Percentiles rank a stretch among this genome's conserved stretches.
phyloP scores from a whole-genome alignment of 37 sponge, comb jelly and placozoan species.

The Bolinopsis microptera region DNA sequence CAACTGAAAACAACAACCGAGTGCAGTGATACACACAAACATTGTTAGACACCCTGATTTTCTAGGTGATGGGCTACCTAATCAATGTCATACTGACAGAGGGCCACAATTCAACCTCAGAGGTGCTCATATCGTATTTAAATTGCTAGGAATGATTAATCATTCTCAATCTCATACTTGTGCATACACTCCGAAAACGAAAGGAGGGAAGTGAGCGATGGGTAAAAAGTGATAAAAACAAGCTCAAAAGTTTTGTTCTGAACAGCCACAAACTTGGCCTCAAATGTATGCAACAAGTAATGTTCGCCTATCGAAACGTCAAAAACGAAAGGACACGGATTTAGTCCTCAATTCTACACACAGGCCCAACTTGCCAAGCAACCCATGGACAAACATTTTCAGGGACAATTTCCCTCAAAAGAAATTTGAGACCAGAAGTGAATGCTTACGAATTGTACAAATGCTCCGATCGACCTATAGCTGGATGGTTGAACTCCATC shows the following conservation, averaged over 20 bases:
- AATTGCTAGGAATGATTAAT: background rate
- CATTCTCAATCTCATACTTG: background rate
- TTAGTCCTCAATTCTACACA: background rate
- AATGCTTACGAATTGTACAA: background rate
- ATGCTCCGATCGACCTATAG: background rate
- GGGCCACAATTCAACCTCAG: background rate
- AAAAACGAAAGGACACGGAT: background rate
- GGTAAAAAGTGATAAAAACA: background rate
- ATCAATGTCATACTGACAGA: background rate
- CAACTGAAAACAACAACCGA: background rate
- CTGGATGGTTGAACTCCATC: background rate
- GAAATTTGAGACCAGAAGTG: background rate
- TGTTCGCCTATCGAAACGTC: too few relatives aligned
- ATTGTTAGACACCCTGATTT: background rate
- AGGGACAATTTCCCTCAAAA: background rate
- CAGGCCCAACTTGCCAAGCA: background rate
- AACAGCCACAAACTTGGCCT: background rate
- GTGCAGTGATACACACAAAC: background rate
- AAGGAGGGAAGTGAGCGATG: background rate
- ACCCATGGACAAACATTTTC: background rate
- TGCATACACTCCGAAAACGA: background rate
- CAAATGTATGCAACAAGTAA: too few relatives aligned
- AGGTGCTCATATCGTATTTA: background rate
- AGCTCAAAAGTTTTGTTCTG: background rate
- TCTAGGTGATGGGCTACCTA: background rate